Percentiles rank a stretch among this genome's conserved stretches.
Conservation (phyloP, 2,113 vertebrate genomes). For the Perognathus longimembris region DNA sequence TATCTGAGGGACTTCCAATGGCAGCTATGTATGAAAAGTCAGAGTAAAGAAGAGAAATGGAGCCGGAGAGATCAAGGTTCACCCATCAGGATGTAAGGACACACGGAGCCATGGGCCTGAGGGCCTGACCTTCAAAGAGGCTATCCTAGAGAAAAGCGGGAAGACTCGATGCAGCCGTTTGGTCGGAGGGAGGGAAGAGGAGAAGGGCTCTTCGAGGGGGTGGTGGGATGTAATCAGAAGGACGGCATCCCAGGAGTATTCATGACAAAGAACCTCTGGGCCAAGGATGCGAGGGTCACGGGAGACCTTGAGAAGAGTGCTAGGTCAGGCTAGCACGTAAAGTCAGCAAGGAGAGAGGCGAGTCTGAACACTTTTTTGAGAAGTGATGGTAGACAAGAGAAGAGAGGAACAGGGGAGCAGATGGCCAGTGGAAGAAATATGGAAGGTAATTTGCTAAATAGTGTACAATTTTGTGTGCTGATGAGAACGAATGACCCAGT, state of each 20-base stretch:
- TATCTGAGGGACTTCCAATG: background rate
- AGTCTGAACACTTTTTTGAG: background rate
- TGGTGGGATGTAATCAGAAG: background rate
- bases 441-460: background rate
- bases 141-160: background rate
- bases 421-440: background rate
- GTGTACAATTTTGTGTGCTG: background rate
- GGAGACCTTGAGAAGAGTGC: background rate
- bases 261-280: background rate
- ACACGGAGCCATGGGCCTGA: background rate
- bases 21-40: too few species aligned
- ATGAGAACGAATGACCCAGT: background rate
- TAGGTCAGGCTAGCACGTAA: background rate
- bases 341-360: background rate
- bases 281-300: fast-evolving
- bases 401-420: background rate
- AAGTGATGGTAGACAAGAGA: background rate
- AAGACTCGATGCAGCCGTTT: background rate
- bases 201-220: background rate
- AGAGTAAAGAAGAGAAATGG: too few species aligned
- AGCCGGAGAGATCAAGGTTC: background rate
- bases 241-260: background rate
- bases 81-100: fast-evolving
- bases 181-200: background rate
- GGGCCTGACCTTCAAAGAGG: background rate